A percentile compares a stretch with the other conserved stretches of the same genome.
These are phyloP conservation scores for Ginglymostoma cirratum DNA, from an alignment of 2,113 vertebrate species.

Conservation along the genomic window DNA sequence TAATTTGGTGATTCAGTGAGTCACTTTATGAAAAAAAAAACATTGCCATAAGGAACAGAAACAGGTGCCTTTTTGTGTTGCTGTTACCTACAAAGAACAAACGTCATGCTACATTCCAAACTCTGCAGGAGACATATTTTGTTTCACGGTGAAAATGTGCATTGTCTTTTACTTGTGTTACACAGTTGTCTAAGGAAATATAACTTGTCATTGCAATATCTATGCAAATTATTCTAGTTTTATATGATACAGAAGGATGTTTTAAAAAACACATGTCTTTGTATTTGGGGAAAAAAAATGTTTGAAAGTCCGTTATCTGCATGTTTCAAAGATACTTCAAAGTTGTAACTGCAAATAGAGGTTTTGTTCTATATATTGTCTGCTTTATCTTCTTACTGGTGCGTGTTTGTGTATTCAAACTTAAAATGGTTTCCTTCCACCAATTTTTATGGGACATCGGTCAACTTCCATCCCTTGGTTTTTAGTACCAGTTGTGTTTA, in stretches of 20 bases:
- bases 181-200: background rate
- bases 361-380: background rate
- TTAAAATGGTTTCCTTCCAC: background rate
- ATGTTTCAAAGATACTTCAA: conserved; percentile 26
- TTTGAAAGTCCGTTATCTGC: conserved; percentile 9
- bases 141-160: background rate
- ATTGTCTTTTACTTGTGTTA: background rate
- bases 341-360: conserved; percentile 26
- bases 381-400: background rate
- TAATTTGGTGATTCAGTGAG: background rate
- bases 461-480: background rate
- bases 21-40: background rate
- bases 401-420: background rate
- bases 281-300: background rate
- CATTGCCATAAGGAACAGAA: background rate
- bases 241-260: background rate
- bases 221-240: conserved; percentile 27
- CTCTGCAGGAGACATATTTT: background rate
- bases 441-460: background rate
- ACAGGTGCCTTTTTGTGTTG: background rate
- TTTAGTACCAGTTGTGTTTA: background rate
- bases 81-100: background rate
- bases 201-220: conserved; percentile 1
- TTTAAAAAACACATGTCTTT: background rate
- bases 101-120: conserved; percentile 28